Percentiles rank a stretch among this genome's conserved stretches.
Evolutionary conservation across 53 echinoderm and acorn worm species (phyloP).

Genomic region (Temnopleurus reevesii): DNA sequence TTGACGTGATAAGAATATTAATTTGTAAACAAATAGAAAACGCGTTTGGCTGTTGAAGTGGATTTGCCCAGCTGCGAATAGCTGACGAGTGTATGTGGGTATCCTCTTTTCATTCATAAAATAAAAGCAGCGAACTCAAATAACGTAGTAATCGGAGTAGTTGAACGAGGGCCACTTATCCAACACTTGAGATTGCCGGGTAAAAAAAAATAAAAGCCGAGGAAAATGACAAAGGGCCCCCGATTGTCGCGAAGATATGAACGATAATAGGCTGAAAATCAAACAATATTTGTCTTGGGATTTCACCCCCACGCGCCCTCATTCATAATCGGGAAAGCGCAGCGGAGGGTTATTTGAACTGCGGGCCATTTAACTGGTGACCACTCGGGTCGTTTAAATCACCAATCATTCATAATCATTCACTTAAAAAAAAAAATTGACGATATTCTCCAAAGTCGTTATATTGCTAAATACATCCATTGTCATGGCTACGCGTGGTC

Average conservation of each 20-base stretch:
- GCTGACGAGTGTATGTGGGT: conserved; percentile 24
- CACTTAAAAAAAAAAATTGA: neutral
- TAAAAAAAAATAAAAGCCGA: neutral
- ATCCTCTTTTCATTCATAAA: neutral
- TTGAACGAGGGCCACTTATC: conserved; percentile 18
- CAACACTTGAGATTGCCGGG: neutral
- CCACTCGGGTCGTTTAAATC: neutral
- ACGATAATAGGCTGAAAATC: conserved; percentile 8
- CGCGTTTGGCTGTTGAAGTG: conserved; percentile 3
- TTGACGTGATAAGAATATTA: neutral
- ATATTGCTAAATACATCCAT: neutral
- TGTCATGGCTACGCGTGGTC: neutral
- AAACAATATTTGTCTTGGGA: conserved; percentile 27
- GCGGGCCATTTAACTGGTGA: conserved; percentile 20
- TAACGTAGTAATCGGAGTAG: neutral
- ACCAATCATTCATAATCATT: conserved; percentile 17
- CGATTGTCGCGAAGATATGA: neutral
- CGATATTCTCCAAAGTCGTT: neutral
- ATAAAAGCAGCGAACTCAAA: conserved; percentile 21
- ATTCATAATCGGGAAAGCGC: neutral
- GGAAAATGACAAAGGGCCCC: neutral
- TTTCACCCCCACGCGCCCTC: neutral
- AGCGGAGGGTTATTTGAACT: conserved; percentile 25
- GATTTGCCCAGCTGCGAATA: conserved; percentile 37
- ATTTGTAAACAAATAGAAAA: conserved; percentile 29